These are phyloP conservation scores for Oxygymnocypris stewartii DNA, from an alignment of 2,113 vertebrate species.

Conservation along the genomic window DNA sequence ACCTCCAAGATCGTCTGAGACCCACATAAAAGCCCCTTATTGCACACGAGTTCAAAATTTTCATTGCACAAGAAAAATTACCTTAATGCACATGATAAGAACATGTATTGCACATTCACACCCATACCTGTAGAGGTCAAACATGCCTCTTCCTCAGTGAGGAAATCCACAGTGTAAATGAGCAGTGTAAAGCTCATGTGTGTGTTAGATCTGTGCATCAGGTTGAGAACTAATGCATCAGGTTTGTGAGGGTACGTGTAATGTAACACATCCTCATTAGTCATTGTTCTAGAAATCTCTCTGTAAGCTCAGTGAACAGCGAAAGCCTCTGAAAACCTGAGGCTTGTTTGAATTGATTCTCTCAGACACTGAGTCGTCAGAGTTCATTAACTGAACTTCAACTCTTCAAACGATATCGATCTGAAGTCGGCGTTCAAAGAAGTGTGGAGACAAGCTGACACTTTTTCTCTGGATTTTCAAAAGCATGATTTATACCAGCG, in stretches of 20 bases:
- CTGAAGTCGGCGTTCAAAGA: background rate
- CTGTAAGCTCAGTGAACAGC: background rate
- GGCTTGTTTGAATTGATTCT: background rate
- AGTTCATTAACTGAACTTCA: conserved; percentile 18
- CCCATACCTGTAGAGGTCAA: too few species aligned
- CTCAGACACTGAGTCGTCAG: background rate
- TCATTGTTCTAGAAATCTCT: background rate
- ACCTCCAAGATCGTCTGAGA: too few species aligned
- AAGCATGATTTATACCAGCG: background rate
- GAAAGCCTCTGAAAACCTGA: background rate
- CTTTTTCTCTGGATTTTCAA: background rate
- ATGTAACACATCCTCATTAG: background rate
- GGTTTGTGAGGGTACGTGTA: background rate
- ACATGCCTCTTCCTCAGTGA: background rate
- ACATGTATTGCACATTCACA: too few species aligned
- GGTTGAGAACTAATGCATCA: background rate
- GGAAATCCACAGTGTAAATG: background rate
- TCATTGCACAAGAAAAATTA: too few species aligned
- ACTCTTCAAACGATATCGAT: background rate
- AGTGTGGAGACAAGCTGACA: conserved; percentile 4
- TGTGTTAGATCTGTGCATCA: background rate
- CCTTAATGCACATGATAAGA: too few species aligned
- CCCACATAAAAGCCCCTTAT: too few species aligned
- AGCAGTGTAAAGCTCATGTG: too few species aligned
- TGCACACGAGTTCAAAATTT: too few species aligned